Percentiles rank a stretch among this genome's conserved stretches.
phyloP scores from a whole-genome alignment of 2,797 vertebrate species.

The Gadopsis marmoratus region DNA sequence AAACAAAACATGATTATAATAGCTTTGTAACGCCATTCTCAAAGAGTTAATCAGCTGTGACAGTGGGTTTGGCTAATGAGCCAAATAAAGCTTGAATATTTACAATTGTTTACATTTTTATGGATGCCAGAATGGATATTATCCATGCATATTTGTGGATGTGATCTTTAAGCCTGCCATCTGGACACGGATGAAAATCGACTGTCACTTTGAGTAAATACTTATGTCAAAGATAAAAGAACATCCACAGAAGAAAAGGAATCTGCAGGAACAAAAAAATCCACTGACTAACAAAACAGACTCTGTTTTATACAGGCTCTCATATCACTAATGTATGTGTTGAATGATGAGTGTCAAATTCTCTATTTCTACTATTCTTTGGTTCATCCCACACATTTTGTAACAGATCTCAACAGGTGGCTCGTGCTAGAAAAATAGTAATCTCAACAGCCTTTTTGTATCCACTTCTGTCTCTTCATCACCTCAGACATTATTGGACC shows the following conservation, averaged over 20 bases:
- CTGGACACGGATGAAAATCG: conserved; percentile 57
- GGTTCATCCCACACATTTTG: conserved; percentile 53
- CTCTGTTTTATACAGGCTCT: background rate
- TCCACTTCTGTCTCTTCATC: conserved; percentile 54
- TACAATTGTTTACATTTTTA: conserved; percentile 50
- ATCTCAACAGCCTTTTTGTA: conserved; percentile 31
- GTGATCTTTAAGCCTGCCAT: conserved; percentile 43
- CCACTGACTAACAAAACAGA: conserved; percentile 32
- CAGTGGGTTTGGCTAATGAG: conserved; percentile 21
- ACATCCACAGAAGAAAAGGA: conserved; percentile 12
- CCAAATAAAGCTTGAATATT: conserved; percentile 37
- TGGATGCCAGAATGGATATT: conserved; percentile 44
- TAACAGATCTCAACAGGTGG: conserved; percentile 43
- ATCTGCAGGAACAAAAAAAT: conserved; percentile 2
- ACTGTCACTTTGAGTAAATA: conserved; percentile 56
- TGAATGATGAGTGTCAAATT: conserved; percentile 40
- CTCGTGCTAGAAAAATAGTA: conserved; percentile 33
- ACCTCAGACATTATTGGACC: background rate
- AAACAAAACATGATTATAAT: conserved; percentile 42
- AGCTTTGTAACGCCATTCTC: conserved; percentile 19
- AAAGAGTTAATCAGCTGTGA: conserved; percentile 24
- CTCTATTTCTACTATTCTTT: conserved; percentile 21
- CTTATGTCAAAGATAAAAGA: conserved; percentile 59
- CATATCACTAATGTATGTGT: conserved; percentile 32
- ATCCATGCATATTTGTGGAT: conserved; percentile 33